Evolutionary conservation across 2,888 invertebrate genomes (phyloP).

Genomic region (Euplagia quadripunctaria): DNA sequence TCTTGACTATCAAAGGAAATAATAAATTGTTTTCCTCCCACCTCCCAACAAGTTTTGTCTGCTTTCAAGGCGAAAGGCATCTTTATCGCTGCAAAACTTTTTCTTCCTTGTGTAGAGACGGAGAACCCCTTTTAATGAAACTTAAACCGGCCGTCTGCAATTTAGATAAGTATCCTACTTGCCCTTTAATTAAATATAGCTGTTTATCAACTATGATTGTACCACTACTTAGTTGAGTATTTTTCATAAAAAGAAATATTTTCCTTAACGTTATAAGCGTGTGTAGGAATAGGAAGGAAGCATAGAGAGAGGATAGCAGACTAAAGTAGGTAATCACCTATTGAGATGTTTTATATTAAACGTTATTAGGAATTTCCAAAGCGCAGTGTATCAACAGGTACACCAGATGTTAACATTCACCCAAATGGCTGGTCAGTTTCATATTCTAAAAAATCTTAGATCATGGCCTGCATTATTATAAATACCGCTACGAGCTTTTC

Average conservation of each 20-base stretch:
- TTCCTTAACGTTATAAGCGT: background rate
- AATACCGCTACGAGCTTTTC: no score
- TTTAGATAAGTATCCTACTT: constrained; percentile 77
- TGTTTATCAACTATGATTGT: constrained; percentile 50
- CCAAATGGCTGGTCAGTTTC: background rate
- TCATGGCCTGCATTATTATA: no score
- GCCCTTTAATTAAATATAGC: constrained; percentile 71
- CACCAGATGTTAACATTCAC: background rate
- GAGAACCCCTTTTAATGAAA: constrained; percentile 78
- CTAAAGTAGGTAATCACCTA: background rate
- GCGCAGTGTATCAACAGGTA: background rate
- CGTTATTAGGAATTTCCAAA: background rate
- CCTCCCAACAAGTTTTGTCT: constrained; percentile 72
- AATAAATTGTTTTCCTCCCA: constrained; percentile 75
- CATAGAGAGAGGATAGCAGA: no score
- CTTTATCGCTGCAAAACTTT: constrained; percentile 82
- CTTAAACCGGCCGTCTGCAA: constrained; percentile 77
- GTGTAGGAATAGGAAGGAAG: no score
- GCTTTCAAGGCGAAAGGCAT: constrained; percentile 77
- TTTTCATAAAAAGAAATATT: constrained; percentile 10
- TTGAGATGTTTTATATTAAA: background rate
- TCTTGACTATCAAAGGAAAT: constrained; percentile 70
- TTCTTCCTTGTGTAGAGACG: constrained; percentile 72
- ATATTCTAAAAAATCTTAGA: background rate
- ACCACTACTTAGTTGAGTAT: constrained; percentile 27